Percentiles rank a stretch among this genome's conserved stretches.
These are phyloP conservation scores for Holacanthus passer DNA, from an alignment of 2,113 vertebrate species.

Conservation along the genomic window DNA sequence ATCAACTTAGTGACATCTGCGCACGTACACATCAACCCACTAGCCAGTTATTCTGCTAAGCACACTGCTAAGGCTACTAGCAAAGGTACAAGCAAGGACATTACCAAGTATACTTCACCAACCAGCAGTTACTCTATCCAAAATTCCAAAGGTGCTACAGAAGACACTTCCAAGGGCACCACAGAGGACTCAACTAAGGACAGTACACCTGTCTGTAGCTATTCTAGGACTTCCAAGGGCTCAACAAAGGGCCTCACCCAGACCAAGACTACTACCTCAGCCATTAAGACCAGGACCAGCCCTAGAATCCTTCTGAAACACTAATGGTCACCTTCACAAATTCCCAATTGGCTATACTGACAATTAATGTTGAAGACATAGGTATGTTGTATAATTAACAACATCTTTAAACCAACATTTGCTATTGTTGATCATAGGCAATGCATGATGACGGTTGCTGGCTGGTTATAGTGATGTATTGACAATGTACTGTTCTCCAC, in stretches of 20 bases:
- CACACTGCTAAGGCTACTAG: conserved; percentile 33
- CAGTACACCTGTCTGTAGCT: conserved; percentile 9
- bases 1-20: conserved; percentile 40
- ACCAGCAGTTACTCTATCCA: conserved; percentile 25
- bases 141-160: conserved; percentile 52
- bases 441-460: neutral
- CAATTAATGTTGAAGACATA: neutral
- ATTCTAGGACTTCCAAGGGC: conserved; percentile 58
- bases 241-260: conserved; percentile 46
- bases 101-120: conserved; percentile 45
- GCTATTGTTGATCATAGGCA: neutral
- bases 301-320: conserved; percentile 56
- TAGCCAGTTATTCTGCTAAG: conserved; percentile 40
- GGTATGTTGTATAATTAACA: too few relatives aligned
- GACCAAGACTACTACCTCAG: conserved; percentile 68
- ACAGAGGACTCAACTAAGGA: conserved; percentile 10
- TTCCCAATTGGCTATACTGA: neutral
- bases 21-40: neutral
- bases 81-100: conserved; percentile 39
- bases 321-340: conserved; percentile 18
- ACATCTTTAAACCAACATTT: neutral
- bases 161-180: conserved; percentile 24
- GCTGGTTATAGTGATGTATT: neutral
- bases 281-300: conserved; percentile 69
- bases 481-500: conserved; percentile 8